Base-by-base conservation (phyloP, 2,888 invertebrate genomes). In the Drosophila melanosoma region DNA sequence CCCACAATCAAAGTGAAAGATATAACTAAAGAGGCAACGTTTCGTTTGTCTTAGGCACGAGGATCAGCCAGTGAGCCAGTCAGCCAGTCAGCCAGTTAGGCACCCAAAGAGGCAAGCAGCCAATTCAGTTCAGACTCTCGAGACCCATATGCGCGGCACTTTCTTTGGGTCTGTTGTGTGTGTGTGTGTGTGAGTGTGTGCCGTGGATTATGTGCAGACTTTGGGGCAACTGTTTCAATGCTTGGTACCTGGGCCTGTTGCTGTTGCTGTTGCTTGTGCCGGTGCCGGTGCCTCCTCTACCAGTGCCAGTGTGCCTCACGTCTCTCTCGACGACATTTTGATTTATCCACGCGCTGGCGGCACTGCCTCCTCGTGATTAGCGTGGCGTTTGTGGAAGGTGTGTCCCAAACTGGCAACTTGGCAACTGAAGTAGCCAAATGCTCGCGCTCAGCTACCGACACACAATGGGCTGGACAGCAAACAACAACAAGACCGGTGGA, bases 391-490 rank as follows among this genome's bases (percentile, higher is more conserved):
- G 72, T 59, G 52, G 88, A 79, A 90, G 90, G 90, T 88, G 87
- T 87, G 87, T 87, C 91, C 90, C 90, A 89, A 90, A 87, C 91
- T 90, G 90, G 87, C 89, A 89, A 76, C 72, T 83, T 76, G 79
- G 88, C 91, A 89, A 74, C 87, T 90, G 91, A 89, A 87, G 87
- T 89, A 90, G 91, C 85, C 85, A 87, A 82, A 87, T 84, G 87
- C 73, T 84, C 73, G 70, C 86, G 61, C 60, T 32, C 79, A 56
- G 80, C 74, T 74, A 74, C 79, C 63, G 71, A 67, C 74, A 72
- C 57, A 82, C 80, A 85, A 82, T 72, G 78, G 69, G 62, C 57
- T 42, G 58, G 61, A 29, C 54, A n/a, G 36, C 29, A 40, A 65
- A n/a, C n/a, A 32, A 51, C 65, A 65, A 20, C 38, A 26, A 40